Evolutionary conservation across 2,113 vertebrate genomes (phyloP), one percentile per base, ranked within the genome.

Genomic region (Passer domesticus): DNA sequence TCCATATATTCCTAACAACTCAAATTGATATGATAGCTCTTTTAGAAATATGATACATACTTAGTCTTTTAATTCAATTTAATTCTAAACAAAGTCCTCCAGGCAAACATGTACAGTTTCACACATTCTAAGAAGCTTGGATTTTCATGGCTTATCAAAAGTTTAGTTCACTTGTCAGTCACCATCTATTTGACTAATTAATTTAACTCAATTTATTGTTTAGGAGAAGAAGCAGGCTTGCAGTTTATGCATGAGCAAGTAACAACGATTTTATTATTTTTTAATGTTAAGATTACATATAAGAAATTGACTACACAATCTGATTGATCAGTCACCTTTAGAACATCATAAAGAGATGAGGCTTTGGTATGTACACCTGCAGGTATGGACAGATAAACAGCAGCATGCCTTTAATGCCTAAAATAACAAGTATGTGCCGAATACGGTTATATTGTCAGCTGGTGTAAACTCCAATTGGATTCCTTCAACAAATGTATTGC

Each of bases 401-500:
- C 23, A 91, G 55, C 8, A 53, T 31, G 46, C 16, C 18, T 83
- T 87, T 84, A 76, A 58, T 16, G 74, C 24, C 62, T 86, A 82
- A 90, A 84, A 64, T 67, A 95, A 81, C 13, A 89, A 93, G 19
- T 62, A 90, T 83, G 90, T 94, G 94, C 60, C 68, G 76, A 68
- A 58, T 53, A 52, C 44, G 1, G 8, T 70, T 83, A 94, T 81
- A 67, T 78, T 89, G 69, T 82, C 84, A 90, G 70, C 41, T 90
- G 63, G 14, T 6, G 60, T 62, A 90, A 92, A 94, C 69, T 66
- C 63, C 81, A 93, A 30, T 7, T 83, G 82, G 94, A 79, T 91
- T 82, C 35, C 44, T 92, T 96, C 63, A 76, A 66, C 35, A 96
- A 95, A 94, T 89, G 90, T 92, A 96, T 60, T 83, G 83, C 92